Base-by-base conservation (phyloP, 2,888 invertebrate genomes). In the Hydrotaea cyrtoneurina region DNA sequence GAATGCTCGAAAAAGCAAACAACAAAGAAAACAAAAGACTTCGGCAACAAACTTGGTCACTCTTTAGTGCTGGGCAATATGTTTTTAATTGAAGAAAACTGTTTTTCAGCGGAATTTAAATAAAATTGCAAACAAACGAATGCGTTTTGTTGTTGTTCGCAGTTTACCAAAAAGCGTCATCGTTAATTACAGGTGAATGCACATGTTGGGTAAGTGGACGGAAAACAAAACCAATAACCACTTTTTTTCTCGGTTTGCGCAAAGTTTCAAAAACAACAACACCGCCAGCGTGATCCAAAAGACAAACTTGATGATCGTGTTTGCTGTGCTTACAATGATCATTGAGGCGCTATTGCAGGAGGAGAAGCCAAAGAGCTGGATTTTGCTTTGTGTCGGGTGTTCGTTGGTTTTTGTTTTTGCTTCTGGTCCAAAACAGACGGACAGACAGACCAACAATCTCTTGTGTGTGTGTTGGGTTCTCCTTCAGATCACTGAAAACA, bases 241-340 rank as follows among this genome's bases (percentile, higher is more conserved):
- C 39, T 57, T 69, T 72, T 80, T 73, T 74, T 76, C 17, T 62
- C 74, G 64, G 19, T 43, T 64, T 57, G 10, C 26, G 39, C 80
- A 78, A 87, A 87, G 87, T 84, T 86, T 86, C 85, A 83, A 86
- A 73, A 85, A 79, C 87, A 87, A 86, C 89, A 75, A 87, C 57
- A 80, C 73, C 80, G 31, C 77, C 80, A 77, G 59, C 71, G 53
- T 46, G 66, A 55, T 43, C 78, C 19, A 23, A 71, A n/a, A 36
- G 21, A 10, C n/a, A 36, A 36, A 55, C 36, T 50, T 26, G 36
- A 43, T 39, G 19, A 19, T 39, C 17, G 2, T 74, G 15, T 36
- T 73, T 21, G 36, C n/a, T 50, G 50, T 50, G n/a, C 3, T 50
- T 43, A 7, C 39, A 66, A 66, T 66, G 66, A 66, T 66, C 66